Evolutionary conservation across 2,113 vertebrate species (phyloP).

Genomic region (Melanotaenia duboulayi): DNA sequence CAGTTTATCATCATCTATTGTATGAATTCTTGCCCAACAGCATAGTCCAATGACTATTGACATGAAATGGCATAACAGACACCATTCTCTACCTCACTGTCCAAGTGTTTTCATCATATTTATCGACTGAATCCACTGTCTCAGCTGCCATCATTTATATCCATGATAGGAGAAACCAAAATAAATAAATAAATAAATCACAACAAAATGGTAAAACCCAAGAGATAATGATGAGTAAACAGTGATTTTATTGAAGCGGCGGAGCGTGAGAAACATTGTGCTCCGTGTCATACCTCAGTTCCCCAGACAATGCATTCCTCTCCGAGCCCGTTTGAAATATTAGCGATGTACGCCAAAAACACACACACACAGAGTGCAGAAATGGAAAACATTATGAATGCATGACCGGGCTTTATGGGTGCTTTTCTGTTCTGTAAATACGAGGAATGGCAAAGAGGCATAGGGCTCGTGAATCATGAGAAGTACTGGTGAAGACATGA

Average conservation of each 20-base stretch:
- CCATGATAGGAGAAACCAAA: neutral
- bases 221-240: conserved; percentile 48
- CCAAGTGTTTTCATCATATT: neutral
- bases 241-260: conserved; percentile 42
- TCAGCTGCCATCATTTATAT: neutral
- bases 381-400: conserved; percentile 64
- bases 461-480: conserved; percentile 38
- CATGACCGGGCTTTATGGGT: conserved; percentile 49
- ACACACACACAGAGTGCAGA: conserved; percentile 36
- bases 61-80: neutral
- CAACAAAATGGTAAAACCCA: conserved; percentile 21
- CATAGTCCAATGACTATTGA: neutral
- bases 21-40: too few relatives aligned
- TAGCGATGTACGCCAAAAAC: conserved; percentile 39
- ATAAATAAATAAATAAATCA: neutral
- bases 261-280: conserved; percentile 35
- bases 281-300: conserved; percentile 47
- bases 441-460: conserved; percentile 44
- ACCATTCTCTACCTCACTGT: too few relatives aligned
- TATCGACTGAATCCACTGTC: neutral
- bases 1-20: too few relatives aligned
- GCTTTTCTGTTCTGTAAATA: conserved; percentile 55
- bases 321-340: conserved; percentile 48
- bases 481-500: conserved; percentile 22
- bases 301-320: conserved; percentile 42